Evolutionary conservation across 1,140 invertebrate species (phyloP), one percentile per base, ranked within the genome.

Genomic region (Aphaenogaster floridana): DNA sequence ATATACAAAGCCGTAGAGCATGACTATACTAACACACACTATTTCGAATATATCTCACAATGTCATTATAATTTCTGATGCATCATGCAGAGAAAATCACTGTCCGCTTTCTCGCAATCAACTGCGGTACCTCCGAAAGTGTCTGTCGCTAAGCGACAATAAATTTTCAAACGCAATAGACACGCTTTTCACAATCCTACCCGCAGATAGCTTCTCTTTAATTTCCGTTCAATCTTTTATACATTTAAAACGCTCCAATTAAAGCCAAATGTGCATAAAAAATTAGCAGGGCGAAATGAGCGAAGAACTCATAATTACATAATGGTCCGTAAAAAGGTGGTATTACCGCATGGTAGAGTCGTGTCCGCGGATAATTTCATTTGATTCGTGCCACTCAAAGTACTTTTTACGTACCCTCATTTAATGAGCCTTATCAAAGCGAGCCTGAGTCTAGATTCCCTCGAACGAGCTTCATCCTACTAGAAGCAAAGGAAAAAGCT

Each of bases 301-400:
- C 59, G 28, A 79, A 66, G 42, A 36, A 45, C 28, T 21, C 42
- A 13, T 79, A 64, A 79, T 79, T 79, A 64, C 28, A 79, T 64
- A 64, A 76, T 59, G 39, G 39, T 76, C 13, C 39, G 15, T 76
- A 45, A 76, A 76, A 42, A 78, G 21, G 8, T 11, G 9, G 42
- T 78, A 78, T 64, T 78, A 63, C 42, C 42, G 57, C 36, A 79
- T 66, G 59, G 42, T 11, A 50, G 34, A 79, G 21, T 66, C 59
- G 36, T 57, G 42, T 79, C 17, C 5, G 28, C 21, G 42, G 28
- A 79, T 79, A 79, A 79, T 79, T 79, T 79, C 17, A 79, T 79
- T 79, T 79, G 59, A 79, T 79, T 79, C 42, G 39, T 66, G 59
- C 45, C 59, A 48, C 59, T 79, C 76, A 79, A 79, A 79, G 76